phyloP scores from a whole-genome alignment of 2,888 invertebrate genomes.

The Thera britannica region DNA sequence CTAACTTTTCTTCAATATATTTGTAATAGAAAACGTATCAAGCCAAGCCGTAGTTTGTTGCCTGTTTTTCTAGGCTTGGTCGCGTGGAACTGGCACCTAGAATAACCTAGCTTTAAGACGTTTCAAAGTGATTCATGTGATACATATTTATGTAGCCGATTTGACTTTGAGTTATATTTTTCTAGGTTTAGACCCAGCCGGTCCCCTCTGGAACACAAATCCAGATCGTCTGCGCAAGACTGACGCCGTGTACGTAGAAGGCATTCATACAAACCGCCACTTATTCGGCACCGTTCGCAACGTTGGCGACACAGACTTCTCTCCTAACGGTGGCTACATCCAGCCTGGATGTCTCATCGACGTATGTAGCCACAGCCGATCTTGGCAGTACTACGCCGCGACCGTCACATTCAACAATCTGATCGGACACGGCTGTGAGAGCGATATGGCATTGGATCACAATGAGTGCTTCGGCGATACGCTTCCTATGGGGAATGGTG shows the following conservation, averaged over 20 bases:
- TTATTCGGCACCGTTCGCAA: conserved; percentile 16
- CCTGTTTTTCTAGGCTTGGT: no score
- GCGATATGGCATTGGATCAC: conserved; percentile 4
- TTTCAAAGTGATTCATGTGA: no score
- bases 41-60: no score
- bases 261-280: conserved; percentile 30
- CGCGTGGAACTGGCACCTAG: no score
- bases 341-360: conserved; percentile 26
- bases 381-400: conserved; percentile 57
- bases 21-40: no score
- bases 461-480: conserved; percentile 26
- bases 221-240: conserved; percentile 13
- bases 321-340: conserved; percentile 27
- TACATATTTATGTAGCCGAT: no score
- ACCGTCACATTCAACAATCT: conserved; percentile 43
- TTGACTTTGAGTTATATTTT: no score
- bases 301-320: conserved; percentile 30
- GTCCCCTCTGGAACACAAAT: conserved; percentile 44
- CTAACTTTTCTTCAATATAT: no score
- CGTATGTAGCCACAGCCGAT: conserved; percentile 56
- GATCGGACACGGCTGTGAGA: conserved; percentile 22
- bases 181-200: conserved; percentile 58
- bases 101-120: no score
- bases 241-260: conserved; percentile 34
- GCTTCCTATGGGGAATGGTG: conserved; percentile 54